Evolutionary conservation across 2,113 vertebrate genomes (phyloP).

Genomic region (Paramisgurnus dabryanus): DNA sequence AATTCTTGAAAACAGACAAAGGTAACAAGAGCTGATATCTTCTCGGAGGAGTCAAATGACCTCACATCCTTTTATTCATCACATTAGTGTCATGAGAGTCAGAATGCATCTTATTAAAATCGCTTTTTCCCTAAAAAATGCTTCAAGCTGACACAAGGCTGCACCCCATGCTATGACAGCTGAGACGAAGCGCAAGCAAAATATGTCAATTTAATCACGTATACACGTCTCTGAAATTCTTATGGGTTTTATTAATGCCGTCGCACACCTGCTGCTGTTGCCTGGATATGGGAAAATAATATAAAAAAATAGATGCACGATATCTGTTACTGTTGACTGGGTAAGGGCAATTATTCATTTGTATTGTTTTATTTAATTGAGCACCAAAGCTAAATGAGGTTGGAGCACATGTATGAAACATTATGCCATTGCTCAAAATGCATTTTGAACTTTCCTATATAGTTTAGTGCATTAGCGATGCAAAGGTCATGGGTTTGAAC

Average conservation of each 20-base stretch:
- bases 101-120: slow-evolving; percentile 30
- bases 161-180: neutral
- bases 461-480: too few species aligned
- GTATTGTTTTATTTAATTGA: too few species aligned
- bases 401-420: too few species aligned
- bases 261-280: slow-evolving; percentile 1
- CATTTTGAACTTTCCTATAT: too few species aligned
- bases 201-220: slow-evolving; percentile 17
- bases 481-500: too few species aligned
- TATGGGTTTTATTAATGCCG: slow-evolving; percentile 28
- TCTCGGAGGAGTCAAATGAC: neutral
- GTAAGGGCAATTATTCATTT: too few species aligned
- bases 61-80: slow-evolving; percentile 25
- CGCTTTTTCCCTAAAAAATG: slow-evolving; percentile 4
- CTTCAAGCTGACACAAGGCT: slow-evolving; percentile 21
- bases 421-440: too few species aligned
- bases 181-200: slow-evolving; percentile 15
- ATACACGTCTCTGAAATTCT: neutral
- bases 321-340: too few species aligned
- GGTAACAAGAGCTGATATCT: neutral
- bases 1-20: neutral
- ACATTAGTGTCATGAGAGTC: slow-evolving; percentile 34
- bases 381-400: too few species aligned
- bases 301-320: slow-evolving; percentile 1
- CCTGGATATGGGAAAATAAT: neutral